These are phyloP conservation scores for Agonum fuliginosum DNA, from an alignment of 2,888 invertebrate species.

Conservation along the genomic window DNA sequence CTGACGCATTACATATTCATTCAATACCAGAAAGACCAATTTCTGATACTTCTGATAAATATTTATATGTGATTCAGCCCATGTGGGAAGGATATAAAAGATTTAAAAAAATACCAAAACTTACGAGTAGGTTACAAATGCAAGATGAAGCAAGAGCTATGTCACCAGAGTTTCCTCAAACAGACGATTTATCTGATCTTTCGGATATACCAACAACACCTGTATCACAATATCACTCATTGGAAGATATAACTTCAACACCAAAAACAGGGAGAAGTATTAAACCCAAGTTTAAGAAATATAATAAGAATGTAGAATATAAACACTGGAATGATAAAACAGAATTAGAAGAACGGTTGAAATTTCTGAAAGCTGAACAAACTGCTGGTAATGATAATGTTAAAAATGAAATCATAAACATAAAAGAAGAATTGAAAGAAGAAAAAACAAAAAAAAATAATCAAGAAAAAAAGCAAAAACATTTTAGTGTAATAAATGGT, in stretches of 20 bases:
- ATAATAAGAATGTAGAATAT: too few relatives aligned
- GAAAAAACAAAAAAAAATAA: too few relatives aligned
- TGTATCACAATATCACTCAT: constrained; percentile 11
- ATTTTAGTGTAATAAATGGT: constrained; percentile 16
- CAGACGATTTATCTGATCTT: constrained; percentile 2
- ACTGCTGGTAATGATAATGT: too few relatives aligned
- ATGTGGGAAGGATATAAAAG: constrained; percentile 4
- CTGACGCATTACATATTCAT: not conserved
- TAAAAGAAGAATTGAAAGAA: too few relatives aligned
- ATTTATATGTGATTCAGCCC: not conserved
- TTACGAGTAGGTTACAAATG: too few relatives aligned
- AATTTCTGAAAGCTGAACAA: too few relatives aligned
- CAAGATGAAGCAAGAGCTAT: constrained; percentile 10
- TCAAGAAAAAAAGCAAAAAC: too few relatives aligned
- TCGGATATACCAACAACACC: constrained; percentile 9
- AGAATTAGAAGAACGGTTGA: too few relatives aligned
- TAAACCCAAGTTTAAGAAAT: too few relatives aligned
- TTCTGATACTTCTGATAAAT: not conserved
- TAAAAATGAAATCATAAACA: too few relatives aligned
- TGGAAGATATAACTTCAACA: constrained; percentile 12
- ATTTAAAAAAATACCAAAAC: not conserved
- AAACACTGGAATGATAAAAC: too few relatives aligned
- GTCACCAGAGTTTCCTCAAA: constrained; percentile 13
- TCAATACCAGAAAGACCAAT: not conserved
- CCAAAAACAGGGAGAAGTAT: not conserved